Base-by-base conservation (phyloP, 2,888 invertebrate species). In the Electrophaes corylata region DNA sequence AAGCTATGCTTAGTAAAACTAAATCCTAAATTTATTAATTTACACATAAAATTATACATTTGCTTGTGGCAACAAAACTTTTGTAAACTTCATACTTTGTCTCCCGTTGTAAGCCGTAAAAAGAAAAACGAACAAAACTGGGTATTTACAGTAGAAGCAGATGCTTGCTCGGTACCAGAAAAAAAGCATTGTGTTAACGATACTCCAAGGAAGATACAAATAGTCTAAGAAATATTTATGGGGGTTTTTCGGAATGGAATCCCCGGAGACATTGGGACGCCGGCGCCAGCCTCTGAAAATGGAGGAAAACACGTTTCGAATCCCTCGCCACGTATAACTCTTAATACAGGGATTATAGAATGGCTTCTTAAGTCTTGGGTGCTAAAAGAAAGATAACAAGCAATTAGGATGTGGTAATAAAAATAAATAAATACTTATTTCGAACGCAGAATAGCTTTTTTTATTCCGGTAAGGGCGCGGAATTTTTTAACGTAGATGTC, bases 151-250 rank as follows among this genome's bases (percentile, higher is more conserved):
- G 69, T 75, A 73, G 67, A 75, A 83, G 73, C 86, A 88, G 85
- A 86, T 86, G 88, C 76, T 81, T 71, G 74, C 54, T 52, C 45
- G 39, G 55, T 55, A 76, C 64, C 70, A 72, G 76, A 83, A 88
- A 88, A 87, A 84, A 88, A 83, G 76, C 85, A 84, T 81, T 81
- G 84, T 81, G 82, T 84, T 90, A 88, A 91, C 88, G 89, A 89
- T 88, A 84, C 90, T 87, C 90, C 83, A 77, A 87, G 90, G 89
- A 87, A 86, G 88, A 88, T 88, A 91, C 91, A 91, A 91, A 91
- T 85, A 88, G 87, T 86, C 83, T 87, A 88, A 90, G 89, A 90
- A 89, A 91, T 90, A 91, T 91, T 91, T 91, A 91, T 91, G 90
- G 90, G 84, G 89, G 90, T 88, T 91, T 90, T 91, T 90, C 86